Conservation (phyloP, 2,797 vertebrate genomes). For the Sebastes trivittatus region DNA sequence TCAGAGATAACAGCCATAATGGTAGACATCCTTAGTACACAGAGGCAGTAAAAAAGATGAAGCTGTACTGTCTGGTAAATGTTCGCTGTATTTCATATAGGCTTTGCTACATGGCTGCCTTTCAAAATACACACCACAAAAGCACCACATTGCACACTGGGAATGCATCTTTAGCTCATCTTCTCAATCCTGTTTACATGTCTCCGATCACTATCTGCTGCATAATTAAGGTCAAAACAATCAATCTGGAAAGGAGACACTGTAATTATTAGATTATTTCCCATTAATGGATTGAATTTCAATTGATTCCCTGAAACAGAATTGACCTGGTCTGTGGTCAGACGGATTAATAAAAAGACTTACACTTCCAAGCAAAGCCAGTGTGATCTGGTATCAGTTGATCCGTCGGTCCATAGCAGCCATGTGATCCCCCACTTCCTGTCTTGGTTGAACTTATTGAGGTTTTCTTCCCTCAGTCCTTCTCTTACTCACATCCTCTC, state of each 20-base stretch:
- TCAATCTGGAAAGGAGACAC: slow-evolving; percentile 40
- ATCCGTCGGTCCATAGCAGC: slow-evolving; percentile 66
- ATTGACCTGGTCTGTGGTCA: slow-evolving; percentile 29
- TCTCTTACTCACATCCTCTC: slow-evolving; percentile 59
- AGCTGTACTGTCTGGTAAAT: slow-evolving; percentile 15
- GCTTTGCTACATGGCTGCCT: background rate
- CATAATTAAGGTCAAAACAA: slow-evolving; percentile 34
- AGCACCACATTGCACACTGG: background rate
- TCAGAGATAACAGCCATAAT: slow-evolving; percentile 59
- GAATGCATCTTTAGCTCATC: background rate
- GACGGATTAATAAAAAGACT: slow-evolving; percentile 56
- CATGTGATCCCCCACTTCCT: slow-evolving; percentile 25
- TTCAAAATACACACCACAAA: slow-evolving; percentile 12
- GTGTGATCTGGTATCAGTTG: slow-evolving; percentile 62
- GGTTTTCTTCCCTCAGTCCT: slow-evolving; percentile 29
- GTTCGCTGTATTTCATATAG: slow-evolving; percentile 6
- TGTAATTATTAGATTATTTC: slow-evolving; percentile 36
- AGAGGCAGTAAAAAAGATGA: slow-evolving; percentile 44
- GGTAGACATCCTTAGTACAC: slow-evolving; percentile 46
- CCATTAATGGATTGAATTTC: slow-evolving; percentile 47
- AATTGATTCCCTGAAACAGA: slow-evolving; percentile 38
- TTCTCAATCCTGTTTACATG: background rate
- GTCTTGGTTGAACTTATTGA: slow-evolving; percentile 14
- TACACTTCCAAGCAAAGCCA: slow-evolving; percentile 65
- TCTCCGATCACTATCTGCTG: background rate